These are phyloP conservation scores for Silurus meridionalis DNA, from an alignment of 2,113 vertebrate species.

Conservation along the genomic window DNA sequence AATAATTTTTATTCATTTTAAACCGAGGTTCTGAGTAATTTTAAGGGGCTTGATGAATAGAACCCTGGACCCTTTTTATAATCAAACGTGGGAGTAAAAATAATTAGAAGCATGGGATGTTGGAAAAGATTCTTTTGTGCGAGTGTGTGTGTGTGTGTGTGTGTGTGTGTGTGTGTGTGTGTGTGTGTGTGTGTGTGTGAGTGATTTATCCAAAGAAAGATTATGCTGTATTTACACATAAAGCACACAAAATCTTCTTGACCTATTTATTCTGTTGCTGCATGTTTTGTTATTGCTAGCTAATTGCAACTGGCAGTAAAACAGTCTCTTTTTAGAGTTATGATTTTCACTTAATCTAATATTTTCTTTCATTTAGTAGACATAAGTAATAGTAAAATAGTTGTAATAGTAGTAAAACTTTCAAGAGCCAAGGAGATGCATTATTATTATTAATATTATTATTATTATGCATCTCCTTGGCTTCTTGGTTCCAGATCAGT, in stretches of 20 bases:
- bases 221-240: not conserved
- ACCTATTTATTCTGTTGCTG: not conserved
- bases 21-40: not conserved
- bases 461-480: too few species aligned
- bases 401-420: too few species aligned
- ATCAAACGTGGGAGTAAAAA: constrained; percentile 14
- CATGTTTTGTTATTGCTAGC: not conserved
- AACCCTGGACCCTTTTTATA: not conserved
- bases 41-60: not conserved
- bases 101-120: constrained; percentile 8
- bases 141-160: too few species aligned
- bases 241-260: not conserved
- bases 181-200: too few species aligned
- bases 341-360: not conserved
- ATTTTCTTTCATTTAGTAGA: not conserved
- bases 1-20: not conserved
- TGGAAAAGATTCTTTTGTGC: not conserved
- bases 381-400: too few species aligned
- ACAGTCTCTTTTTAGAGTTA: not conserved
- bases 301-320: constrained; percentile 3
- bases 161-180: too few species aligned
- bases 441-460: too few species aligned
- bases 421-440: too few species aligned
- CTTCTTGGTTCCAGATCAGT: not conserved
- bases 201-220: not conserved